Base-by-base conservation (phyloP, 1,140 invertebrate species). In the Drosophila pruinosa region DNA sequence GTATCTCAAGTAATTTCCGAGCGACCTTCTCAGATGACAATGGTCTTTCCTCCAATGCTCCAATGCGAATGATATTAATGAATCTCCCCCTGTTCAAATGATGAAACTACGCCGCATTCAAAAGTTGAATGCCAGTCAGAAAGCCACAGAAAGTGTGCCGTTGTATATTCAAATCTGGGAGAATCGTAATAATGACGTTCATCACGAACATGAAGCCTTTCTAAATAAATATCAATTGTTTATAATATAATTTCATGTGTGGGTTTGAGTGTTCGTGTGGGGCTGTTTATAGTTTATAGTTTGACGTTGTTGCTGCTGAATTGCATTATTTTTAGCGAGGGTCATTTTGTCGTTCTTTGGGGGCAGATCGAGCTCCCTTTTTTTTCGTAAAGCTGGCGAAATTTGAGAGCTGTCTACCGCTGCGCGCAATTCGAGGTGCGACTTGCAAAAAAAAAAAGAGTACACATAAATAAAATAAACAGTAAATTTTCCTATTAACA, bases 211-310 rank as follows among this genome's bases (percentile, higher is more conserved):
- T 61, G 14, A 45, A 52, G 77, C 38, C 73, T 81, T 86, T 86
- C 77, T 71, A 88, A 88, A 86, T 78, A 86, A 86, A 88, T 71
- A 86, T 78, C 64, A 88, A 86, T 86, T 86, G 81, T 81, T 81
- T 86, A 86, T 71, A 58, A 22, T 65, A 28, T 59, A 31, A 12
- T n/a, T n/a, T n/a, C n/a, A n/a, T n/a, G 15, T 14, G 17, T 58
- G 21, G 36, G 41, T 38, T 47, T 31, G 14, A 38, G 21, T 64
- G 31, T 69, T 21, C 12, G 41, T 31, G 22, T n/a, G 24, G 14
- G n/a, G 14, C 50, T 70, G 21, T 71, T 58, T 67, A 54, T 61
- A 61, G 65, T 58, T 68, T 79, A 38, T 70, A 38, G 75, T 73
- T 75, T 80, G 43, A 48, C 80, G 48, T 70, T 58, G 73, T 43